These are phyloP conservation scores for Sebastes steindachneri DNA, from an alignment of 2,797 vertebrate species.

Conservation along the genomic window DNA sequence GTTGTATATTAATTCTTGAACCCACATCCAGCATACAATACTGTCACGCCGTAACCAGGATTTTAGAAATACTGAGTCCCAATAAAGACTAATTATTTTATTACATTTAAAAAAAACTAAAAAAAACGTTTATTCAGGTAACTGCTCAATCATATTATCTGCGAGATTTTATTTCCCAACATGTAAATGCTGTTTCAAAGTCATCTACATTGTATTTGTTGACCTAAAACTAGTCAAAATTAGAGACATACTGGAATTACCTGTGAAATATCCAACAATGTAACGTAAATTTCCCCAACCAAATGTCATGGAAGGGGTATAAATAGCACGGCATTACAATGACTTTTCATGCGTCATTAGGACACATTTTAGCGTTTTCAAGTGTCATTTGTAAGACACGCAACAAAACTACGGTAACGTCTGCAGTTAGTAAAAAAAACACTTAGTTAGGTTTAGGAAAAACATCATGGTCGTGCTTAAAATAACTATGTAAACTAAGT, in stretches of 20 bases:
- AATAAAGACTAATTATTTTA: not conserved
- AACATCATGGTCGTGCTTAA: too few species aligned
- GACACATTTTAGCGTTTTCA: too few species aligned
- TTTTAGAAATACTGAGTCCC: not conserved
- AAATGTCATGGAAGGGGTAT: too few species aligned
- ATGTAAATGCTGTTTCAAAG: not conserved
- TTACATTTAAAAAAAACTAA: too few species aligned
- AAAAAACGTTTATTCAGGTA: not conserved
- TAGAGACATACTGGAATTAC: not conserved
- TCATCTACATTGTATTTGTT: not conserved
- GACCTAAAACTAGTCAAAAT: not conserved
- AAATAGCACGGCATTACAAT: too few species aligned
- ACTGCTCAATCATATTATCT: not conserved
- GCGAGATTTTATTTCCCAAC: not conserved
- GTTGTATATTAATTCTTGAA: not conserved
- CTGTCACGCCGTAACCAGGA: too few species aligned
- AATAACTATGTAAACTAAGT: too few species aligned
- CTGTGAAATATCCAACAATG: not conserved
- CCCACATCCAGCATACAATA: not conserved
- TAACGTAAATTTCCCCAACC: not conserved
- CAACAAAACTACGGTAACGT: too few species aligned
- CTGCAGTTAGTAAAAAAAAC: too few species aligned
- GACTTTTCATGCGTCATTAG: too few species aligned
- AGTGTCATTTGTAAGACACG: accelerated
- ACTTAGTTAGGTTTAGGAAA: too few species aligned